These are phyloP conservation scores for Crotalus viridis DNA, from an alignment of 2,113 vertebrate species.

Conservation along the genomic window DNA sequence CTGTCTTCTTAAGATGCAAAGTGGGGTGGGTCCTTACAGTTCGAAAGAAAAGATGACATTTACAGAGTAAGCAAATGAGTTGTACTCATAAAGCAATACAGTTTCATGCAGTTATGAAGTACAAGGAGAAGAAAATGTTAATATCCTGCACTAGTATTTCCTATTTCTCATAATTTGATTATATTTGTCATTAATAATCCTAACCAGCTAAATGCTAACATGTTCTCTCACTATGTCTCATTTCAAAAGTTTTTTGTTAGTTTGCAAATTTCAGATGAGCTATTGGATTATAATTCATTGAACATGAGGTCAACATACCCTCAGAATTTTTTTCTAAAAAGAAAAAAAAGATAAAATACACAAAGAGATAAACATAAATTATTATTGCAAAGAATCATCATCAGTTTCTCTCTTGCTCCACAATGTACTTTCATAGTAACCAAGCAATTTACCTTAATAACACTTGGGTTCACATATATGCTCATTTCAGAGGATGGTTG, in stretches of 20 bases:
- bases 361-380: neutral
- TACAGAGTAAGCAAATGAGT: neutral
- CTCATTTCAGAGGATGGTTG: neutral
- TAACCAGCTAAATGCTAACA: neutral
- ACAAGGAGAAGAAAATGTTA: neutral
- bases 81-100: neutral
- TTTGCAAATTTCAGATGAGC: neutral
- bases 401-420: neutral
- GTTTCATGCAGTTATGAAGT: conserved; percentile 15
- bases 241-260: conserved; percentile 6
- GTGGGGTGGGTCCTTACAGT: too few relatives aligned
- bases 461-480: neutral
- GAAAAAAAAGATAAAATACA: neutral
- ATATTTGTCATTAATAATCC: conserved; percentile 31
- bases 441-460: neutral
- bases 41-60: neutral
- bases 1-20: too few relatives aligned
- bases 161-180: neutral
- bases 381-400: neutral
- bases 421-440: neutral
- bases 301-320: neutral
- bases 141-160: neutral
- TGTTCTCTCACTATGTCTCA: neutral
- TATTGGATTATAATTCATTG: neutral
- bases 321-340: neutral